Evolutionary conservation across 2,888 invertebrate species (phyloP).

Genomic region (Drosophila parthenogenetica): DNA sequence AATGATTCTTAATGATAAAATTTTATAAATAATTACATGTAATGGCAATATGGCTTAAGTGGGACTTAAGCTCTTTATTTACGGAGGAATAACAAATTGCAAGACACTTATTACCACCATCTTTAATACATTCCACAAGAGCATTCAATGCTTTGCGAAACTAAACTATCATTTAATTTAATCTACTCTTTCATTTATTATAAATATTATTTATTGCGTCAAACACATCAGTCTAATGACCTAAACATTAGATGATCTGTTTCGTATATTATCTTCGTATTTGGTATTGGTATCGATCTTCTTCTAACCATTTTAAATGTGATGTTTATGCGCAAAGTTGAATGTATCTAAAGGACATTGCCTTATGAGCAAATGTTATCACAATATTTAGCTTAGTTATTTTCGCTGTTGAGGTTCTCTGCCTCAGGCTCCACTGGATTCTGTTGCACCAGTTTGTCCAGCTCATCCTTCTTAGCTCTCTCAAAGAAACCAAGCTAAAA

Average conservation of each 20-base stretch:
- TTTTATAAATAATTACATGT: slow-evolving; percentile 76
- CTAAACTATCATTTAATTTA: slow-evolving; percentile 25
- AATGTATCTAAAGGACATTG: slow-evolving; percentile 23
- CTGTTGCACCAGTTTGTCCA: slow-evolving; percentile 84
- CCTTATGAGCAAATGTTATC: slow-evolving; percentile 42
- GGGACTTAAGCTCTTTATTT: slow-evolving; percentile 28
- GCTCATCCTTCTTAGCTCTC: slow-evolving; percentile 85
- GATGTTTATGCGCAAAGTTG: slow-evolving; percentile 37
- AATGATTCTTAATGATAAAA: slow-evolving; percentile 39
- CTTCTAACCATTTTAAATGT: slow-evolving; percentile 41
- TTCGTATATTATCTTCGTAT: slow-evolving; percentile 18
- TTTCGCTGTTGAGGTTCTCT: slow-evolving; percentile 77
- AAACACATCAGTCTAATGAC: slow-evolving; percentile 13
- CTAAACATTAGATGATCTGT: neutral
- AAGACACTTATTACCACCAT: slow-evolving; percentile 51
- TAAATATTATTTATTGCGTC: slow-evolving; percentile 2
- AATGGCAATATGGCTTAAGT: slow-evolving; percentile 73
- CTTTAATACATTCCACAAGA: slow-evolving; percentile 31
- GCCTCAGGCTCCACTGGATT: slow-evolving; percentile 78
- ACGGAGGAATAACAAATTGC: slow-evolving; percentile 40
- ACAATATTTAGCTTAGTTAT: slow-evolving; percentile 58
- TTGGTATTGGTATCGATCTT: slow-evolving; percentile 45
- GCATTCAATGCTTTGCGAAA: slow-evolving; percentile 61
- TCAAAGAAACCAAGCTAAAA: slow-evolving; percentile 86
- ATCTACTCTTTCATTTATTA: neutral